Evolutionary conservation across 2,113 vertebrate genomes (phyloP).

Genomic region (Odocoileus hemionus): DNA sequence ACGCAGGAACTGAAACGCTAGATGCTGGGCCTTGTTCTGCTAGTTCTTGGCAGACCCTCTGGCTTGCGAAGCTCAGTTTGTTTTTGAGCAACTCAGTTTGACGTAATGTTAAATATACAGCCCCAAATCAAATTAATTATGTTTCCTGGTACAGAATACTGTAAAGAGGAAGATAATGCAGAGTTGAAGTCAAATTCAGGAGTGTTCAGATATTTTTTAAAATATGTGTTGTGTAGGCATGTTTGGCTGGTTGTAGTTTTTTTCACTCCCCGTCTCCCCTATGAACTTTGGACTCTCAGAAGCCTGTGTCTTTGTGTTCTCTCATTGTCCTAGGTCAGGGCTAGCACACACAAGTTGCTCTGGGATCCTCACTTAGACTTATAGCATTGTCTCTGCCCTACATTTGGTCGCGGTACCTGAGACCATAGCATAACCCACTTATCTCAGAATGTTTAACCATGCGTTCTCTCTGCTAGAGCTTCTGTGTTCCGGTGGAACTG

Average conservation of each 20-base stretch:
- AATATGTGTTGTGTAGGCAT: neutral
- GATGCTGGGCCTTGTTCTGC: neutral
- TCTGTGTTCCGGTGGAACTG: neutral
- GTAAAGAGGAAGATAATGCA: neutral
- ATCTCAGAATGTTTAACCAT: neutral
- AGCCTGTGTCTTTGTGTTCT: neutral
- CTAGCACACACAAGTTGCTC: neutral
- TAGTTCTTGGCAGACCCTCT: neutral
- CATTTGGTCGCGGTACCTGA: neutral
- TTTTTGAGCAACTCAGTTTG: neutral
- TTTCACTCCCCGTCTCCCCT: neutral
- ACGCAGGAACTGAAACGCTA: accelerated
- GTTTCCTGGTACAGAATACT: neutral
- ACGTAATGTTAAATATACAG: neutral
- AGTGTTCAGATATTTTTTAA: neutral
- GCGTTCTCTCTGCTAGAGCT: neutral
- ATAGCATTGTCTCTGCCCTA: neutral
- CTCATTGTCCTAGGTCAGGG: neutral
- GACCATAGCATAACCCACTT: neutral
- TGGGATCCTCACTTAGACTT: accelerated
- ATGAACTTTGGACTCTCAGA: neutral
- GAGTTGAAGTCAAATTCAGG: neutral
- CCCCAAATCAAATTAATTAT: neutral
- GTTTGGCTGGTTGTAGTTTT: neutral
- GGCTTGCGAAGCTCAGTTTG: neutral